phyloP scores from a whole-genome alignment of 2,888 invertebrate genomes.

The Cyrtodaria siliqua region DNA sequence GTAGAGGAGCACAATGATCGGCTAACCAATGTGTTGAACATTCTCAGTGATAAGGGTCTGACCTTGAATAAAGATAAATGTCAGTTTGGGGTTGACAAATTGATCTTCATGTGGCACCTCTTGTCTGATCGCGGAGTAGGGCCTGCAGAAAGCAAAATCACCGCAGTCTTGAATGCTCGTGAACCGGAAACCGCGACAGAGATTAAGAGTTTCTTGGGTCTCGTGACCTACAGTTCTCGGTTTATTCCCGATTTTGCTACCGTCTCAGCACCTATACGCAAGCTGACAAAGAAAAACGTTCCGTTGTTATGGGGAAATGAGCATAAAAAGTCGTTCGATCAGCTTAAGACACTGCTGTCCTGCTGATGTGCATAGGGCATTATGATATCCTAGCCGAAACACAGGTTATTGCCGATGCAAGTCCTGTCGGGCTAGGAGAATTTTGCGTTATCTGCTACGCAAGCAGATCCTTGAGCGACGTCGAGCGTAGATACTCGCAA shows the following conservation, averaged over 20 bases:
- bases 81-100: constrained; percentile 52
- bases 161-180: constrained; percentile 27
- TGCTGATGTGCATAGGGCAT: constrained; percentile 10
- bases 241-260: constrained; percentile 54
- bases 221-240: constrained; percentile 42
- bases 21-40: constrained; percentile 40
- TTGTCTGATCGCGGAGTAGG: constrained; percentile 43
- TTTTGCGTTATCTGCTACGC: constrained; percentile 47
- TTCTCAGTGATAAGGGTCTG: constrained; percentile 14
- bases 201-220: too few relatives aligned
- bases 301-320: constrained; percentile 25
- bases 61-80: constrained; percentile 64
- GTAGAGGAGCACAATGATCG: constrained; percentile 57
- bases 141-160: constrained; percentile 32
- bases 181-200: too few relatives aligned
- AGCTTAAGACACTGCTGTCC: constrained; percentile 29
- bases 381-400: not conserved
- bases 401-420: constrained; percentile 43
- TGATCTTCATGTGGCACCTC: constrained; percentile 51
- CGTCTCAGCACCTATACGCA: constrained; percentile 34
- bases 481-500: constrained; percentile 53
- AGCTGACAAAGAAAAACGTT: constrained; percentile 28
- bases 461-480: constrained; percentile 33
- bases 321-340: constrained; percentile 25
- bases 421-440: constrained; percentile 48